Conservation (phyloP, 2,797 vertebrate genomes). For the Notoglanidium macrostoma region DNA sequence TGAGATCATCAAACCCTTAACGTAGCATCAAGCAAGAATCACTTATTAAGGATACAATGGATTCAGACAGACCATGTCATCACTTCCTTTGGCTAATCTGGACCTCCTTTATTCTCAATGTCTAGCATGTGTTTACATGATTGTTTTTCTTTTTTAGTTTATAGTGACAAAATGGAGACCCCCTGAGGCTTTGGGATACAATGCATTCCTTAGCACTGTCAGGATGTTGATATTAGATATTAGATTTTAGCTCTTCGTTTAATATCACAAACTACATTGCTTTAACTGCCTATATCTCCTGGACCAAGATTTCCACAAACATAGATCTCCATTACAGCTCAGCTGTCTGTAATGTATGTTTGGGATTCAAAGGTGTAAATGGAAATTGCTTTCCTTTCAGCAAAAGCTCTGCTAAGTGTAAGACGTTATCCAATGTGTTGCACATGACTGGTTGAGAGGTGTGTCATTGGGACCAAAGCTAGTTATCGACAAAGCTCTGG, state of each 20-base stretch:
- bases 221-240: neutral
- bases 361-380: neutral
- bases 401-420: neutral
- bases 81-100: neutral
- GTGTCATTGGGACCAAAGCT: neutral
- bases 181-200: neutral
- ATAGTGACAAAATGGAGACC: neutral
- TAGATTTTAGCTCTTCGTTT: neutral
- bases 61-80: neutral
- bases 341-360: neutral
- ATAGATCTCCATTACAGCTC: neutral
- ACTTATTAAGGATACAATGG: neutral
- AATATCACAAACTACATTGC: neutral
- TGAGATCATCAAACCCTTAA: constrained; percentile 6
- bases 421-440: neutral
- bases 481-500: neutral
- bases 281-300: neutral
- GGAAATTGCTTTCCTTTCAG: neutral
- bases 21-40: neutral
- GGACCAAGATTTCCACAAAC: neutral
- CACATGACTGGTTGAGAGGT: neutral
- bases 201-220: neutral
- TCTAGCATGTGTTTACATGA: neutral
- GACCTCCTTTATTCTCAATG: neutral
- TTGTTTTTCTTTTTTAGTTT: neutral